Conservation (phyloP, 2,888 invertebrate species). For the Habroteleia sp. region DNA sequence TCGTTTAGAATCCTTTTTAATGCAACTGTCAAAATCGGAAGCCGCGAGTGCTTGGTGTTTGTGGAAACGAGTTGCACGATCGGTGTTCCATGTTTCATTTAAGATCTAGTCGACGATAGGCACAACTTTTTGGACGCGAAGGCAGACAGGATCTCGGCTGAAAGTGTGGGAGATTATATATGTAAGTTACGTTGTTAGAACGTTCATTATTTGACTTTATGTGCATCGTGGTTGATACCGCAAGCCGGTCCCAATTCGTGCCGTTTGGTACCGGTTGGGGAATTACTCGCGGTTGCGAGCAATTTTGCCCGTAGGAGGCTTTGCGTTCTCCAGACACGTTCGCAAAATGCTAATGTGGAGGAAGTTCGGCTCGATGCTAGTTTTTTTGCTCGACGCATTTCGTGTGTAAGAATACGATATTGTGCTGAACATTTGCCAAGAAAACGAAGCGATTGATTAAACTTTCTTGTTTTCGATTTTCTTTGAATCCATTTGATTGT, state of each 20-base stretch:
- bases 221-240: background rate
- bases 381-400: constrained; percentile 13
- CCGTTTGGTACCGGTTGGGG: no score
- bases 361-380: constrained; percentile 3
- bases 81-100: constrained; percentile 56
- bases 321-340: no score
- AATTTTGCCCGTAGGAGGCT: no score
- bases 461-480: constrained; percentile 44
- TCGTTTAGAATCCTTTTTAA: constrained; percentile 12
- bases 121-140: constrained; percentile 18
- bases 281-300: no score
- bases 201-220: no score
- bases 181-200: constrained; percentile 38
- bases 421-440: constrained; percentile 26
- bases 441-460: constrained; percentile 17
- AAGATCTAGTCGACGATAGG: constrained; percentile 39
- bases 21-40: constrained; percentile 27
- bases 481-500: constrained; percentile 21
- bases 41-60: constrained; percentile 55
- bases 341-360: constrained; percentile 25
- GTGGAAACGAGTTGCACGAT: constrained; percentile 21
- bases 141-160: constrained; percentile 40
- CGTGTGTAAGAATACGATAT: constrained; percentile 22
- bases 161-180: constrained; percentile 41
- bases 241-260: no score